Conservation (phyloP, 2,797 vertebrate genomes). For the Pempheris klunzingeri region DNA sequence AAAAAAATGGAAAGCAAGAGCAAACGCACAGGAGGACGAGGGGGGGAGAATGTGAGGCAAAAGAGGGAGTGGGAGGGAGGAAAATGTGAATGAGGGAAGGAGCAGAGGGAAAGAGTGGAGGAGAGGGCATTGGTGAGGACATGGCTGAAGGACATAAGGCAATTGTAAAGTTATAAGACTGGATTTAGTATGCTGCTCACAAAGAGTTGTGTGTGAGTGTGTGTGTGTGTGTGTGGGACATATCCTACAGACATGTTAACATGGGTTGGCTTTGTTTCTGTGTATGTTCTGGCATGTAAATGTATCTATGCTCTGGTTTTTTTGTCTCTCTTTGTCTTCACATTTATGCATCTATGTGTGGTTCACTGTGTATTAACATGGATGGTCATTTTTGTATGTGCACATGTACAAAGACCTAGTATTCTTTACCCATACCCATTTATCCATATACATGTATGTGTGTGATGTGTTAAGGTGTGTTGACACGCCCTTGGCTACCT, state of each 20-base stretch:
- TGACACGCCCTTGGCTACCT: constrained; percentile 40
- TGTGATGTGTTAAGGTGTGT: constrained; percentile 30
- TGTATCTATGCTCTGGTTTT: neutral
- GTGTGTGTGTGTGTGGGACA: constrained; percentile 6
- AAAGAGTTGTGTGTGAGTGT: constrained; percentile 8
- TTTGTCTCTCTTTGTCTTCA: neutral
- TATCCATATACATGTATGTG: neutral
- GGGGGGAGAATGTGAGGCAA: neutral
- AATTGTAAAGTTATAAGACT: constrained; percentile 48
- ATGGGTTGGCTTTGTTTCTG: neutral
- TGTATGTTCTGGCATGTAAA: neutral
- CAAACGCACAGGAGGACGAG: neutral
- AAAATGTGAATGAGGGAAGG: neutral
- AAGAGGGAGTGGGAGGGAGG: neutral
- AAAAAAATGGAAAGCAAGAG: neutral
- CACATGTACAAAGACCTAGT: neutral
- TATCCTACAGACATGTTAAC: neutral
- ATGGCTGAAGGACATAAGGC: constrained; percentile 56
- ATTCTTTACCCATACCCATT: too few species aligned
- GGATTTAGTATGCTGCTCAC: constrained; percentile 57
- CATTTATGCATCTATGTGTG: neutral
- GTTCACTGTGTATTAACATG: neutral
- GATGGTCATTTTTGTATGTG: neutral
- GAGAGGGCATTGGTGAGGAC: constrained; percentile 29
- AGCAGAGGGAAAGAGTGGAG: constrained; percentile 1